Evolutionary conservation across 2,113 vertebrate species (phyloP).

Genomic region (Heloderma charlesbogerti): DNA sequence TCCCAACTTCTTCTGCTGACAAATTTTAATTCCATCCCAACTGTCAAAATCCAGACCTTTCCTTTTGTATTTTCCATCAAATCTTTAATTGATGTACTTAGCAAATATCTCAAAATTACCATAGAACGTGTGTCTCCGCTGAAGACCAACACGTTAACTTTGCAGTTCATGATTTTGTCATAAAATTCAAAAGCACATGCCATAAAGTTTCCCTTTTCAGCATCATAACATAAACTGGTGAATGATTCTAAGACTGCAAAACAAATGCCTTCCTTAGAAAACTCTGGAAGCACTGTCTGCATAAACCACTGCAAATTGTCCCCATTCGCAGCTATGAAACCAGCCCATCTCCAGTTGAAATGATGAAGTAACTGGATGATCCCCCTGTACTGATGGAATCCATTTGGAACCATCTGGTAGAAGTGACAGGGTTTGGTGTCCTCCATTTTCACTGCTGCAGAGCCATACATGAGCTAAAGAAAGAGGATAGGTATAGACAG

Average conservation of each 20-base stretch:
- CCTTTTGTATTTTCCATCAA: background rate
- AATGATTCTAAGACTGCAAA: background rate
- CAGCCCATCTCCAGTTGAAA: constrained; percentile 1
- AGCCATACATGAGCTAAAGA: background rate
- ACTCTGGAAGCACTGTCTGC: background rate
- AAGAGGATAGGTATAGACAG: no score
- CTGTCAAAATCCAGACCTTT: background rate
- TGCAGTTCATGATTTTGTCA: background rate
- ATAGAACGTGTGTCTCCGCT: background rate
- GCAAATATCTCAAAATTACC: background rate
- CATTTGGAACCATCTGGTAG: background rate
- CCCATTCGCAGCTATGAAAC: background rate
- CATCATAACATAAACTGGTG: background rate
- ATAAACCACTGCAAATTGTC: background rate
- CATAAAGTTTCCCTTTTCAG: background rate
- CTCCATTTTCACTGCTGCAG: background rate
- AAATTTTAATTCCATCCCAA: background rate
- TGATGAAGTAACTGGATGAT: background rate
- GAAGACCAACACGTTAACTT: background rate
- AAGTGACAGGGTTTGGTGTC: rapidly evolving
- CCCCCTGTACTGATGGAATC: background rate
- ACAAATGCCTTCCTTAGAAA: background rate
- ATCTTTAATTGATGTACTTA: background rate
- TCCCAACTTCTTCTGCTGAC: background rate
- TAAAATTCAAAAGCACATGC: no score